A percentile compares a stretch with the other conserved stretches of the same genome.
These are phyloP conservation scores for Cantharis lateralis DNA, from an alignment of 2,888 invertebrate species.

Conservation along the genomic window DNA sequence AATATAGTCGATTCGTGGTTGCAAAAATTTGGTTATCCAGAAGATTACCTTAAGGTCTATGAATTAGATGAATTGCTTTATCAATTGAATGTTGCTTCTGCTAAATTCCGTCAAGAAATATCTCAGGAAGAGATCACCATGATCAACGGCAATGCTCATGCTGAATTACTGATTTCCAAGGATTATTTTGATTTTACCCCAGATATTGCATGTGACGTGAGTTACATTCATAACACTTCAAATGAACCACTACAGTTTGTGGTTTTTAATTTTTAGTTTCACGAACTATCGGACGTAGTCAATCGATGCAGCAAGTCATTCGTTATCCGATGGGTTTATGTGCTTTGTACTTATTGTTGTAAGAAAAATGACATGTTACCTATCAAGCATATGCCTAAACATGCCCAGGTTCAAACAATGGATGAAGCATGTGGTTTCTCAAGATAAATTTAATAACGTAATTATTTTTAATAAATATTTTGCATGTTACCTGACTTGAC, in stretches of 20 bases:
- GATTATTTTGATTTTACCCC: constrained; percentile 46
- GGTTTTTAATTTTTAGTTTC: constrained; percentile 45
- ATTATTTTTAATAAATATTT: neutral
- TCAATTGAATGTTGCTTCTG: constrained; percentile 37
- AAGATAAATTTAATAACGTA: neutral
- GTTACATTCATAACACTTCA: constrained; percentile 10
- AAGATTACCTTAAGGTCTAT: constrained; percentile 41
- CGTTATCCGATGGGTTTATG: constrained; percentile 54
- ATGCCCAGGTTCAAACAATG: neutral
- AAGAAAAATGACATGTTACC: constrained; percentile 37
- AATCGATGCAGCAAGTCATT: constrained; percentile 53
- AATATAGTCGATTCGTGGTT: neutral
- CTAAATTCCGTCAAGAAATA: neutral
- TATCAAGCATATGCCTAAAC: constrained; percentile 53
- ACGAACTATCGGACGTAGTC: constrained; percentile 49
- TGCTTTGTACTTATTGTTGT: constrained; percentile 55
- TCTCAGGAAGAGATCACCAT: neutral
- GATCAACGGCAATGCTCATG: constrained; percentile 33
- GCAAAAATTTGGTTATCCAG: neutral
- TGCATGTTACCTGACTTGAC: too few species aligned
- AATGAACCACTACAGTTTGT: neutral
- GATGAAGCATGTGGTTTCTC: neutral
- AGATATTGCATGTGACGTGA: constrained; percentile 51
- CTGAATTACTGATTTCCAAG: constrained; percentile 45
- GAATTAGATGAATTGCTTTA: constrained; percentile 46